phyloP scores from a whole-genome alignment of 2,888 invertebrate species.

The Aleiodes testaceus region DNA sequence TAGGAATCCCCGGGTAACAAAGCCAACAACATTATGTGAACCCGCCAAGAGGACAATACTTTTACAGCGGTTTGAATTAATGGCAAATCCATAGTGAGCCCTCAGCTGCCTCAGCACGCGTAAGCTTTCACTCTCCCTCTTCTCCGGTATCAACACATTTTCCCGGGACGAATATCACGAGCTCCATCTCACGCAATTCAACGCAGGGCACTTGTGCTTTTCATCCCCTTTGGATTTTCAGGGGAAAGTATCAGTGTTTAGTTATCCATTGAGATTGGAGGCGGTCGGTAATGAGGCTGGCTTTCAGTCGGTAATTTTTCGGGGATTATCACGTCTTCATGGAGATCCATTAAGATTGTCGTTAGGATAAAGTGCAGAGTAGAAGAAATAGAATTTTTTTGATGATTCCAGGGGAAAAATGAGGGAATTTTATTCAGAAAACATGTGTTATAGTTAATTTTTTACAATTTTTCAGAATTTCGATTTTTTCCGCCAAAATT shows the following conservation, averaged over 20 bases:
- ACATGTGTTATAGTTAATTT: too few relatives aligned
- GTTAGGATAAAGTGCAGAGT: not conserved
- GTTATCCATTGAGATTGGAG: conserved; percentile 45
- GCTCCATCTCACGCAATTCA: conserved; percentile 57
- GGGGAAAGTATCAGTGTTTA: conserved; percentile 7
- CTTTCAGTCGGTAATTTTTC: conserved; percentile 33
- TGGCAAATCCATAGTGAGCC: conserved; percentile 69
- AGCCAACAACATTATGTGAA: conserved; percentile 49
- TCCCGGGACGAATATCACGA: conserved; percentile 31
- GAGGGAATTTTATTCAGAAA: too few relatives aligned
- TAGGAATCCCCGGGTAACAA: too few relatives aligned
- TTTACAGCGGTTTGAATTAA: conserved; percentile 64
- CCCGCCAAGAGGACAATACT: conserved; percentile 62
- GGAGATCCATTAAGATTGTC: not conserved
- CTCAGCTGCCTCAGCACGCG: conserved; percentile 53
- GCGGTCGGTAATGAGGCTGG: conserved; percentile 10
- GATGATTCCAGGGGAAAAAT: too few relatives aligned
- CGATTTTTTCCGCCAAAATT: too few relatives aligned
- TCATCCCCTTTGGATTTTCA: conserved; percentile 24
- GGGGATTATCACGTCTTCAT: not conserved
- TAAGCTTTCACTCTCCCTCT: conserved; percentile 53
- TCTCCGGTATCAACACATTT: conserved; percentile 24
- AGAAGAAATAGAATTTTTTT: too few relatives aligned
- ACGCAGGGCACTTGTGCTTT: not conserved
- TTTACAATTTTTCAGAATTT: too few relatives aligned